These are phyloP conservation scores for Umimayanthus chanpuru DNA, from an alignment of 92 coral and sea anemone species.

Conservation along the genomic window DNA sequence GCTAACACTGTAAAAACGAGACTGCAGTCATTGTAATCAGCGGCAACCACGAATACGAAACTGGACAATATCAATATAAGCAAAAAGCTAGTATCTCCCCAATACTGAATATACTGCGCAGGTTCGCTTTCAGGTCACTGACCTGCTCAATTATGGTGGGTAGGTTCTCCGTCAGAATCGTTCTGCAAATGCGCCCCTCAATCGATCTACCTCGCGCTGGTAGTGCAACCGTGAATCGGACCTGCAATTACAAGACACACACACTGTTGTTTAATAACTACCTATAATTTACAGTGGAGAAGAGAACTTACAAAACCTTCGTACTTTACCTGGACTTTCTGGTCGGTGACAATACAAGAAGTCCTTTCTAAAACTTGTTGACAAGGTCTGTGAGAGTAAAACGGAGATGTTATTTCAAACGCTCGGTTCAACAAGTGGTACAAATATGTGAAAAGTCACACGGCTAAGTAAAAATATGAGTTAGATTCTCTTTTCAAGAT, in stretches of 20 bases:
- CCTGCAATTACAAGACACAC: conserved; percentile 29
- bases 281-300: not conserved
- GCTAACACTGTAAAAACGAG: no score
- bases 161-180: conserved; percentile 60
- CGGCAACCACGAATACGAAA: no score
- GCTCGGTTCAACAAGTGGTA: not conserved
- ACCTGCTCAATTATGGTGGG: conserved; percentile 59
- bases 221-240: conserved; percentile 62
- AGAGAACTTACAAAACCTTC: not conserved
- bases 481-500: no score
- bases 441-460: not conserved
- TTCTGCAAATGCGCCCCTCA: conserved; percentile 60
- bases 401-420: not conserved
- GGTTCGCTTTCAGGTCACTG: not conserved
- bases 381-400: conserved; percentile 50
- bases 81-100: not conserved
- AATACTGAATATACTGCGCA: not conserved
- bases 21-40: no score
- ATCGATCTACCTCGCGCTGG: conserved; percentile 71
- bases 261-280: not conserved
- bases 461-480: not conserved
- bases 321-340: conserved; percentile 54
- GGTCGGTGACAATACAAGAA: conserved; percentile 54
- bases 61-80: no score
- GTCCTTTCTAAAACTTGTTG: conserved; percentile 71